Evolutionary conservation across 2,113 vertebrate species (phyloP), one percentile per base, ranked within the genome.

Genomic region (Dolichallabes microphthalmus): DNA sequence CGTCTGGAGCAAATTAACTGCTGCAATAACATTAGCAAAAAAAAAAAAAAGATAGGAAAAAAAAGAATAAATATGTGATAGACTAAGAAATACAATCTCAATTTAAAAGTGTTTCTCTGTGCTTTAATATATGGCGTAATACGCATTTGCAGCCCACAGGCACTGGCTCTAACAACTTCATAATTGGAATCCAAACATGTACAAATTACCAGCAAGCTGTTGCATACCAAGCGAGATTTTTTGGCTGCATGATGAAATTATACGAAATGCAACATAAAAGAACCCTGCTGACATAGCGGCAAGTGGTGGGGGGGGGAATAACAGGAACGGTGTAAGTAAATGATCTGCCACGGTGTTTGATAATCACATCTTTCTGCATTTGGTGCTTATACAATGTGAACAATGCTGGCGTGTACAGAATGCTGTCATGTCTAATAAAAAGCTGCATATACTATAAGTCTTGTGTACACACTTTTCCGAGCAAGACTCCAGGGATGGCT

Each of bases 151-250:
- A 93, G 90, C 92, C 93, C 93, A 94, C 89, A 84, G 94, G 92
- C 92, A 92, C 90, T 88, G 87, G 92, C 91, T 93, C 92, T 92
- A 94, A 92, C 93, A 93, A 93, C 92, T 93, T 90, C 91, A 92
- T 94, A 94, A 94, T 94, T 93, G 94, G 92, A 94, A 94, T 91
- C 92, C 93, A 94, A 92, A 94, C 94, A 93, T 91, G 92, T 93
- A 93, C 93, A 94, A 94, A 94, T 94, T 94, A 93, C 93, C 86
- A 85, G 89, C 86, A 86, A 90, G 91, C 91, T 90, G 87, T 90
- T 92, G 94, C 94, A 94, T 93, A 94, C 92, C 89, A 92, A 94
- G 90, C 91, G 87, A 79, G 85, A 86, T 53, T 75, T 57, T 89
- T 71, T 52, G 30, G 83, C 88, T 76, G 92, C 86, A 93, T 95